Percentiles rank a stretch among this genome's conserved stretches.
These are phyloP conservation scores for Cepaea hortensis DNA, from an alignment of 2,888 invertebrate species.

Conservation along the genomic window DNA sequence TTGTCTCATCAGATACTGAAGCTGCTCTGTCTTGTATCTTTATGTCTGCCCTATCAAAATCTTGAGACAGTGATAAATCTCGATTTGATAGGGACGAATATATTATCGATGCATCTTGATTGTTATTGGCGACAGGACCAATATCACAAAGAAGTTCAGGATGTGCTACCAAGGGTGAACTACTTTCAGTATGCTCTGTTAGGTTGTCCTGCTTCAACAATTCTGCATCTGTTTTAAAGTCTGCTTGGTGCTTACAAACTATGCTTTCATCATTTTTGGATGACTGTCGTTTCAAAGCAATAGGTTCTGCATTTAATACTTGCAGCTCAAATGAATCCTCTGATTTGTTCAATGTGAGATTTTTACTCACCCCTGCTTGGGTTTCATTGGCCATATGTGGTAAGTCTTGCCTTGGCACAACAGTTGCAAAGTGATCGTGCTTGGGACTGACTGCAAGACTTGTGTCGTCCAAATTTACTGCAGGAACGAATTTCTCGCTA, in stretches of 20 bases:
- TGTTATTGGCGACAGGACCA: background rate
- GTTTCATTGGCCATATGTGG: conserved; percentile 19
- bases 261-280: background rate
- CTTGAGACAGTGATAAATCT: background rate
- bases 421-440: background rate
- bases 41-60: background rate
- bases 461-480: background rate
- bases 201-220: conserved; percentile 1
- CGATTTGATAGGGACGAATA: background rate
- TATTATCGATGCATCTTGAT: background rate
- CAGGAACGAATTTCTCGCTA: background rate
- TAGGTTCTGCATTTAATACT: background rate
- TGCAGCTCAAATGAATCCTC: background rate
- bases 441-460: background rate
- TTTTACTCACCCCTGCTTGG: background rate
- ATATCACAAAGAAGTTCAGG: background rate
- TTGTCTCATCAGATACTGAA: background rate
- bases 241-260: background rate
- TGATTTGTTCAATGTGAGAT: background rate
- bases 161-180: no score
- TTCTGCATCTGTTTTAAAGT: background rate
- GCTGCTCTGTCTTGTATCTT: background rate
- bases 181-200: background rate
- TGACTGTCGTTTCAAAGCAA: background rate
- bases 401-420: background rate